phyloP scores from a whole-genome alignment of 1,140 invertebrate species.

The Pseudomyrmex concolor region DNA sequence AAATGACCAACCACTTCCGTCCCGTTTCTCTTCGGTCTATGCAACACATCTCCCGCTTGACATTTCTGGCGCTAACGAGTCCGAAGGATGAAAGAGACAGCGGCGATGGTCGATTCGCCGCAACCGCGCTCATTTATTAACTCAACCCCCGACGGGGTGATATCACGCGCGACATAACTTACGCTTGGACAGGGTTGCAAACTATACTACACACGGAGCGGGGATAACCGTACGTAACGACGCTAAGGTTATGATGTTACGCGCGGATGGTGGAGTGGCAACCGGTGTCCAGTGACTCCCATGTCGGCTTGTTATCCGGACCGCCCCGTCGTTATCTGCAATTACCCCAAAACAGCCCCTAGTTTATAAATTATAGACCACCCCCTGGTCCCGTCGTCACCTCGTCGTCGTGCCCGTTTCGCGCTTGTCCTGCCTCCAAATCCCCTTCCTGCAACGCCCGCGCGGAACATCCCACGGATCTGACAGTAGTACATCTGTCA shows the following conservation, averaged over 20 bases:
- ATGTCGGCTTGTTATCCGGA: conserved; percentile 85
- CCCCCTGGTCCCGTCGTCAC: conserved; percentile 51
- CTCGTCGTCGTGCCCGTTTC: background rate
- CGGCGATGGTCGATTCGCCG: conserved; percentile 24
- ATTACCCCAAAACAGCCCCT: conserved; percentile 85
- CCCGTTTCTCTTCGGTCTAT: conserved; percentile 12
- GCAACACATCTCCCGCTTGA: conserved; percentile 5
- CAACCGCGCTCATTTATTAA: conserved; percentile 65
- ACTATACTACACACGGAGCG: conserved; percentile 56
- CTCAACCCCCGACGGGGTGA: conserved; percentile 42
- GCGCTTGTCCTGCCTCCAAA: background rate
- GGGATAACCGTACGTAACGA: conserved; percentile 72
- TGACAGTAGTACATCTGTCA: conserved; percentile 78
- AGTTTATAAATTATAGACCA: conserved; percentile 85
- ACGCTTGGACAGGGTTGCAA: conserved; percentile 69
- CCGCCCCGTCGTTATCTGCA: conserved; percentile 85
- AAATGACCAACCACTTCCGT: background rate
- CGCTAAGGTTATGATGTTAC: conserved; percentile 77
- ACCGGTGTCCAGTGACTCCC: conserved; percentile 83
- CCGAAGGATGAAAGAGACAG: conserved; percentile 36
- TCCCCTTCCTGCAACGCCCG: background rate
- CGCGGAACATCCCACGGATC: conserved; percentile 2
- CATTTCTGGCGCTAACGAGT: conserved; percentile 44
- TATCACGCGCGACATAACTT: conserved; percentile 72
- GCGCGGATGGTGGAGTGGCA: conserved; percentile 73